phyloP scores from a whole-genome alignment of 2,113 vertebrate species.

The Dolichotis patagonum region DNA sequence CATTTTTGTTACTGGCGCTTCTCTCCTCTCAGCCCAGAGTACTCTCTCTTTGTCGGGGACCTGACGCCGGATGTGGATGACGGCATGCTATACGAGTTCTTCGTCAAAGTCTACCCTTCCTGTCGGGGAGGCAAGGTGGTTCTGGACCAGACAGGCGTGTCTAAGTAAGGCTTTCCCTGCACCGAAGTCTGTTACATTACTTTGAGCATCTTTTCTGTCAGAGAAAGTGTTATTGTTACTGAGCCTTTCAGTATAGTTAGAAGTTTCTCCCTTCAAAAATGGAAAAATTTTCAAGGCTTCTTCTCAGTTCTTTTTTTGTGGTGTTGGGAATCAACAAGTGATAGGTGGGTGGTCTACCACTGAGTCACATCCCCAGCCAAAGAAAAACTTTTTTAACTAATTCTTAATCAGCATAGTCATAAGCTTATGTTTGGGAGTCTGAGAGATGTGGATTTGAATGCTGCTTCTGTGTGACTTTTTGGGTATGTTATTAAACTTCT shows the following conservation, averaged over 20 bases:
- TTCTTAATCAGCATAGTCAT: not conserved
- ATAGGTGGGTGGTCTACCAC: not conserved
- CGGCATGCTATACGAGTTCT: slow-evolving; percentile 97
- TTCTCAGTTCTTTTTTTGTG: not conserved
- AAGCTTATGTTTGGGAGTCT: not conserved
- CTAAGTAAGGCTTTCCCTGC: slow-evolving; percentile 90
- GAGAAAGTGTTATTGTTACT: not conserved
- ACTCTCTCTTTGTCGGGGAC: slow-evolving; percentile 95
- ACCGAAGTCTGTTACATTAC: not conserved
- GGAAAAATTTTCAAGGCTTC: not conserved
- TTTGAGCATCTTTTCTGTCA: not conserved
- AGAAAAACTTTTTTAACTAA: not conserved
- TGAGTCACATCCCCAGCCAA: not conserved
- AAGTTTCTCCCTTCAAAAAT: not conserved
- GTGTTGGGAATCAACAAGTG: not conserved
- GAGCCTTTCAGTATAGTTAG: not conserved
- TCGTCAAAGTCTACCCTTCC: slow-evolving; percentile 95
- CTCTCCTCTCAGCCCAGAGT: slow-evolving; percentile 90
- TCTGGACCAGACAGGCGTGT: slow-evolving; percentile 94
- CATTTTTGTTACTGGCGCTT: slow-evolving; percentile 10
- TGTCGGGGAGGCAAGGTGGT: slow-evolving; percentile 96
- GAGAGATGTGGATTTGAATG: not conserved
- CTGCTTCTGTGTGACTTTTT: not conserved
- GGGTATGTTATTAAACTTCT: not conserved
- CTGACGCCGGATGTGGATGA: slow-evolving; percentile 96